Conservation (phyloP, 2,113 vertebrate species). For the Dipodomys spectabilis region DNA sequence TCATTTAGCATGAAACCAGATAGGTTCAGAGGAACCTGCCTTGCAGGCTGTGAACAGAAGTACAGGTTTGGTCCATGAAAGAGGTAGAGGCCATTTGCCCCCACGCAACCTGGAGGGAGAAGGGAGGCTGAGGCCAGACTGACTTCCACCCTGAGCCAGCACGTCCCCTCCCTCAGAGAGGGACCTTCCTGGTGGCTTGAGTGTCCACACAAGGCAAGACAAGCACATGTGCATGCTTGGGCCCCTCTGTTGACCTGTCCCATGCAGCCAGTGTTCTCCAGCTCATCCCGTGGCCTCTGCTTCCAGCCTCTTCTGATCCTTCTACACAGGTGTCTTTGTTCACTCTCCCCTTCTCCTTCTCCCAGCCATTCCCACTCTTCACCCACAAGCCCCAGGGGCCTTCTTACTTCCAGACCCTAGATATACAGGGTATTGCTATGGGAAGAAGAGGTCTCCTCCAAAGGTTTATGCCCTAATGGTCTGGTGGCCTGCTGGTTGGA, state of each 20-base stretch:
- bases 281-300: background rate
- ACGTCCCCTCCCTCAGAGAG: background rate
- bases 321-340: background rate
- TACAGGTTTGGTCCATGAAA: background rate
- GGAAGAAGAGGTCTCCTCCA: too few relatives aligned
- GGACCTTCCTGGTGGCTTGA: background rate
- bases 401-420: background rate
- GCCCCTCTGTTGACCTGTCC: background rate
- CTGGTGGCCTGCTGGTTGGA: too few relatives aligned
- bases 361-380: background rate
- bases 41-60: background rate
- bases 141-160: background rate
- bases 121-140: background rate
- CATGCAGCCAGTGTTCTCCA: accelerated
- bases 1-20: background rate
- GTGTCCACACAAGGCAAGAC: background rate
- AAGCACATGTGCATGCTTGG: accelerated
- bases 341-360: accelerated
- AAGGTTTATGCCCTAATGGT: too few relatives aligned
- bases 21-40: background rate
- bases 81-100: too few relatives aligned
- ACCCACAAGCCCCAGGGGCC: background rate
- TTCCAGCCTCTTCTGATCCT: background rate
- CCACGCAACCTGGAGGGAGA: background rate
- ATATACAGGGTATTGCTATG: background rate